Evolutionary conservation across 2,113 vertebrate species (phyloP), one percentile per base, ranked within the genome.

Genomic region (Nibea albiflora): DNA sequence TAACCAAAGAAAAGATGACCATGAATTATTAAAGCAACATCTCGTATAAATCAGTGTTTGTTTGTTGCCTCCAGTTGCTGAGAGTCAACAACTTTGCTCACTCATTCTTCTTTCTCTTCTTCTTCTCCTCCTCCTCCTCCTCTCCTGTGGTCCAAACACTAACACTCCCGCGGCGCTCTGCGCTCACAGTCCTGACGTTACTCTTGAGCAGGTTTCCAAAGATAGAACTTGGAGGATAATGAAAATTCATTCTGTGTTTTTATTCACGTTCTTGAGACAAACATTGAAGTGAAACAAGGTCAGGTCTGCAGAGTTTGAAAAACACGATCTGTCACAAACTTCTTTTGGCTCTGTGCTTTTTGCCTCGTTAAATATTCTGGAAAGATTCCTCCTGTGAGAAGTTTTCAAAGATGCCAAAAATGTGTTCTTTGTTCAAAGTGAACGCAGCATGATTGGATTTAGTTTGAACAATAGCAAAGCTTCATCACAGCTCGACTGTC

Each of bases 391-490:
- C 63, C 63, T 73, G 47, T 52, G 76, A 85, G 65, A 83, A 68
- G 70, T 81, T 78, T 81, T 78, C 26, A 50, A 56, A 76, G 71
- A 66, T 84, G 78, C 71, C 70, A 79, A 76, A 80, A 71, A 50
- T 28, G 42, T 39, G 54, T 42, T 61, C 56, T 61, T 88, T 88
- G 77, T 88, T 85, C 73, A 72, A 69, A 81, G 73, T 28, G n/a
- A 75, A 57, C 60, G 49, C 42, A 75, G 65, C 26, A 39, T 72
- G 80, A 87, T 87, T 85, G 76, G 82, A 81, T 89, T 87, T 77
- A 46, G 19, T 87, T 53, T 78, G 65, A 80, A 87, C 80, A 85
- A 83, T 68, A 69, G 73, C 62, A 68, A 67, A 65, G 63, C 56
- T 42, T 85, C 76, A 31, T 64, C 63, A 70, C 68, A 87, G 79